phyloP scores from a whole-genome alignment of 2,888 invertebrate species.

The Coelinius sp. region DNA sequence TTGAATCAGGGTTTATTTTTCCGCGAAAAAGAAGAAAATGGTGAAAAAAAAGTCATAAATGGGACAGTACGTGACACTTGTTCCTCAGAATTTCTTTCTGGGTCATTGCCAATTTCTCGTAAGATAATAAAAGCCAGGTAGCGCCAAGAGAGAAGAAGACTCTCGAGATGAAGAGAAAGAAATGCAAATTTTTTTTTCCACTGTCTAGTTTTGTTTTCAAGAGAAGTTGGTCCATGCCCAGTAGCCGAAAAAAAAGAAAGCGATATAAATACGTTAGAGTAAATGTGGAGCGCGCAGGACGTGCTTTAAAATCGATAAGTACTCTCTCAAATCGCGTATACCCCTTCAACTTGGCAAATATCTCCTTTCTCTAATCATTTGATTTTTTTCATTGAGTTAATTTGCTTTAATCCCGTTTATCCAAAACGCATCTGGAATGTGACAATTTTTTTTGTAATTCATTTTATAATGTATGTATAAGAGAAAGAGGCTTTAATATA shows the following conservation, averaged over 20 bases:
- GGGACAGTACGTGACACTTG: constrained; percentile 5
- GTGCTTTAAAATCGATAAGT: constrained; percentile 29
- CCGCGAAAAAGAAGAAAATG: constrained; percentile 3
- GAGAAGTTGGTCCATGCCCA: neutral
- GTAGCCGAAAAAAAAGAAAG: neutral
- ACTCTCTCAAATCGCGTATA: constrained; percentile 24
- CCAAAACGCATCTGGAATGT: constrained; percentile 49
- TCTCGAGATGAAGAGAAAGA: no score
- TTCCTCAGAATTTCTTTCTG: neutral
- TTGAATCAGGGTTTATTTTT: constrained; percentile 5
- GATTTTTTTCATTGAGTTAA: constrained; percentile 1
- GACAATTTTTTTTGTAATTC: constrained; percentile 47
- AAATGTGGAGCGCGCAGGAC: constrained; percentile 45
- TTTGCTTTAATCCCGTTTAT: neutral
- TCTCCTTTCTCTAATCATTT: constrained; percentile 19
- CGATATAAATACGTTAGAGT: neutral
- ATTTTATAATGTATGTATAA: constrained; percentile 38
- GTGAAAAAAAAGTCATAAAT: neutral
- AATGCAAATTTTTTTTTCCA: no score
- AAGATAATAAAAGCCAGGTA: neutral
- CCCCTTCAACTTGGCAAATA: neutral
- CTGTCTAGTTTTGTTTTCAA: neutral
- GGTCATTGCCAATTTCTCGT: neutral
- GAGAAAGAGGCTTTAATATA: constrained; percentile 44
- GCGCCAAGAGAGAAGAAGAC: neutral